Evolutionary conservation across 2,797 vertebrate genomes (phyloP).

Genomic region (Threskiornis aethiopicus): DNA sequence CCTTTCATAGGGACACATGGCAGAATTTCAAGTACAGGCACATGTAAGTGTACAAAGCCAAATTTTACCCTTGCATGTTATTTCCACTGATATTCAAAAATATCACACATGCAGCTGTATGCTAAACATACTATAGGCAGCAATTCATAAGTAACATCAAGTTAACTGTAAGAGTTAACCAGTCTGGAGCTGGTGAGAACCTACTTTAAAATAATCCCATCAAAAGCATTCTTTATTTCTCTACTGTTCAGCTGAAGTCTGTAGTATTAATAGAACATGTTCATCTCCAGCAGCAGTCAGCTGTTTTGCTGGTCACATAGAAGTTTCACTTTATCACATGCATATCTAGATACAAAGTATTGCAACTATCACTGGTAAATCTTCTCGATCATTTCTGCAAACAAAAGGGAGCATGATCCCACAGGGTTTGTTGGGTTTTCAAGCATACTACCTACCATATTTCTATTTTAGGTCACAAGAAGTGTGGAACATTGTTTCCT

Average conservation of each 20-base stretch:
- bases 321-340: background rate
- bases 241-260: background rate
- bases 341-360: background rate
- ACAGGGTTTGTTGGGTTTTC: background rate
- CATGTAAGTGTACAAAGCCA: background rate
- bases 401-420: background rate
- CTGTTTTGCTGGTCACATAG: background rate
- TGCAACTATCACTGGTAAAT: background rate
- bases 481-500: background rate
- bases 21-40: background rate
- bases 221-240: background rate
- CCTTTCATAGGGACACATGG: background rate
- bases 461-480: background rate
- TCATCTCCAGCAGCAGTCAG: background rate
- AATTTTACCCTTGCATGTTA: background rate
- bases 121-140: background rate
- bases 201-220: background rate
- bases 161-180: background rate
- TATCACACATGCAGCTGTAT: background rate
- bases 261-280: background rate
- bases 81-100: background rate
- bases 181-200: background rate
- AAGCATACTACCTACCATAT: background rate
- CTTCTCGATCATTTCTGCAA: background rate
- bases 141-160: background rate